phyloP scores from a whole-genome alignment of 2,888 invertebrate species.

The Odontocolon sp. region DNA sequence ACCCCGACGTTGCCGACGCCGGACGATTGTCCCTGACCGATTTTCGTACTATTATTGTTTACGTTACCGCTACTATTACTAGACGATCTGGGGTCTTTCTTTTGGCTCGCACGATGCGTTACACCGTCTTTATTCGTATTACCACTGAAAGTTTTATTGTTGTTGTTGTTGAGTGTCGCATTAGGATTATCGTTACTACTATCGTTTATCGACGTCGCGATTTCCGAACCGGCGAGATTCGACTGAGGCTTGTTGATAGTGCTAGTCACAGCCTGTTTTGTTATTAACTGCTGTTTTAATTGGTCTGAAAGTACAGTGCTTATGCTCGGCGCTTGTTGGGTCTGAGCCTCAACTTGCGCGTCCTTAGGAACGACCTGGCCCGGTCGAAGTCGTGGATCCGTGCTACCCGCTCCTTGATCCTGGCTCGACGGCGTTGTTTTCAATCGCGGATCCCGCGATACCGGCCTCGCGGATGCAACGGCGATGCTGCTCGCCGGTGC shows the following conservation, averaged over 20 bases:
- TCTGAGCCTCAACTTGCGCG: slow-evolving; percentile 5
- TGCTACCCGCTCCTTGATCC: slow-evolving; percentile 69
- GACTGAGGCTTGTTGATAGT: slow-evolving; percentile 74
- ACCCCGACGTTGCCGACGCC: slow-evolving; percentile 66
- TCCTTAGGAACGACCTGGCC: slow-evolving; percentile 44
- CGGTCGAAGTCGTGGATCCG: slow-evolving; percentile 71
- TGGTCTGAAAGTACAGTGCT: slow-evolving; percentile 77
- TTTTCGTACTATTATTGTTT: slow-evolving; percentile 62
- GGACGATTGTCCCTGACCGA: slow-evolving; percentile 44
- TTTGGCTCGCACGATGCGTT: slow-evolving; percentile 79
- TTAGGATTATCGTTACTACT: slow-evolving; percentile 77
- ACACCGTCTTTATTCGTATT: slow-evolving; percentile 77
- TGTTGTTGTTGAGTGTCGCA: slow-evolving; percentile 74
- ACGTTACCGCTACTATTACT: slow-evolving; percentile 76
- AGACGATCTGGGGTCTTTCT: slow-evolving; percentile 78
- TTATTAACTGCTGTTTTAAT: slow-evolving; percentile 77
- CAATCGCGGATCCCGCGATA: slow-evolving; percentile 79
- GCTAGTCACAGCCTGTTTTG: slow-evolving; percentile 76
- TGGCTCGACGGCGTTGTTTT: slow-evolving; percentile 67
- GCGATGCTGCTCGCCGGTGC: slow-evolving; percentile 83
- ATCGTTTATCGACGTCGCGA: slow-evolving; percentile 70
- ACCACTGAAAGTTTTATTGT: slow-evolving; percentile 77
- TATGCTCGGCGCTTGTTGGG: slow-evolving; percentile 67
- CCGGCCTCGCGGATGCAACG: slow-evolving; percentile 81
- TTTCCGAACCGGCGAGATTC: slow-evolving; percentile 71